Conservation (phyloP, 2,888 invertebrate genomes). For the Antheraea yamamai region DNA sequence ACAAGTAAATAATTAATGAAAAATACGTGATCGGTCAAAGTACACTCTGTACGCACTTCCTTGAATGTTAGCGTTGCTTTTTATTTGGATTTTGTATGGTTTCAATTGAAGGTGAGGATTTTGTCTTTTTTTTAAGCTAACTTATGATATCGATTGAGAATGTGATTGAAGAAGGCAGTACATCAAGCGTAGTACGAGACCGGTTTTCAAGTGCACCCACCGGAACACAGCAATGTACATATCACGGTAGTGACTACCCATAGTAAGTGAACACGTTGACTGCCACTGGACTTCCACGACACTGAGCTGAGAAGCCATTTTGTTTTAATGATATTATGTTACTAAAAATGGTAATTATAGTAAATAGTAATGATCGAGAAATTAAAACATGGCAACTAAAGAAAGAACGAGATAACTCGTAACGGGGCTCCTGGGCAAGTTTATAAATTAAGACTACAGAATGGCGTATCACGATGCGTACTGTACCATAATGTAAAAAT, state of each 20-base stretch:
- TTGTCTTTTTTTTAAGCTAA: neutral
- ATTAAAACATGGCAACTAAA: too few species aligned
- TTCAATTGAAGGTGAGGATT: neutral
- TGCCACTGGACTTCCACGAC: too few species aligned
- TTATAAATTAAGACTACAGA: too few species aligned
- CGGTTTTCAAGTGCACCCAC: neutral
- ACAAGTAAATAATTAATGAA: neutral
- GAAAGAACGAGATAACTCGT: too few species aligned
- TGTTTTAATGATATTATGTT: too few species aligned
- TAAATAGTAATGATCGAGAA: too few species aligned
- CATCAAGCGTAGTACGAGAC: neutral
- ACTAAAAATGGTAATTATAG: too few species aligned
- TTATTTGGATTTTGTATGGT: neutral
- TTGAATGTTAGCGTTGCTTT: neutral
- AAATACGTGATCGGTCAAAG: conserved; percentile 7
- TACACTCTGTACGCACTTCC: neutral
- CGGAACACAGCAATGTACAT: neutral
- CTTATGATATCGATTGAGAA: neutral
- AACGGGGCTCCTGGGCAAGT: too few species aligned
- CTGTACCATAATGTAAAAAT: too few species aligned
- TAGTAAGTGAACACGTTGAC: too few species aligned
- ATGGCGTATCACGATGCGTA: too few species aligned
- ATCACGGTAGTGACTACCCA: neutral
- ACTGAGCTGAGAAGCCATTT: too few species aligned
- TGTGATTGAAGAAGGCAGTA: neutral